Evolutionary conservation across 1,140 invertebrate species (phyloP).

Genomic region (Hypsibius dujardini): DNA sequence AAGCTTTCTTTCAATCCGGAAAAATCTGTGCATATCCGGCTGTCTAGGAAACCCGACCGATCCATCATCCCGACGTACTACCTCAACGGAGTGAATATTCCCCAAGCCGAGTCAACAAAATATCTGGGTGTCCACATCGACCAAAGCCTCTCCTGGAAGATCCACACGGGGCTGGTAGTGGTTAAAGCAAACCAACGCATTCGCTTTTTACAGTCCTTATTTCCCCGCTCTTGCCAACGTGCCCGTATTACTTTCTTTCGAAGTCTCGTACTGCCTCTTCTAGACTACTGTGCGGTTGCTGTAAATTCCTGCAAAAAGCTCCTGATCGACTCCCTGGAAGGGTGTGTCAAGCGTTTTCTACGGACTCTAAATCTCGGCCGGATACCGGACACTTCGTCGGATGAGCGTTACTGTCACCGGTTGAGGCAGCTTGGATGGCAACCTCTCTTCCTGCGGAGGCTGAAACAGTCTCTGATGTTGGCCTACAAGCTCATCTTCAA

Average conservation of each 20-base stretch:
- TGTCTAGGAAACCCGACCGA: no score
- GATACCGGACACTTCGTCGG: background rate
- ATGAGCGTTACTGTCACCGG: background rate
- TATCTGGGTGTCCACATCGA: conserved; percentile 9
- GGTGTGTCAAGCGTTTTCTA: background rate
- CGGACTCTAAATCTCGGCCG: background rate
- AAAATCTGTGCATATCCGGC: no score
- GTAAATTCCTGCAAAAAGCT: background rate
- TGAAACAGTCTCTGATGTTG: background rate
- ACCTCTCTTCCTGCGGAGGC: background rate
- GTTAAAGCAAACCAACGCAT: background rate
- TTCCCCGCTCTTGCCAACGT: background rate
- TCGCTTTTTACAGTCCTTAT: background rate
- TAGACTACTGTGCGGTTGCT: background rate
- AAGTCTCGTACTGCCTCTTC: background rate
- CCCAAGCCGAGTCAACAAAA: background rate
- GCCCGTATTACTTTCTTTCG: background rate
- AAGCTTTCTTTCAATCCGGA: no score
- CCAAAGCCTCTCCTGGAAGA: background rate
- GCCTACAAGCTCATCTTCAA: conserved; percentile 4
- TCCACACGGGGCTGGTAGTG: background rate
- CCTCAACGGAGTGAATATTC: no score
- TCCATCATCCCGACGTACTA: no score
- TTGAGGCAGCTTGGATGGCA: background rate
- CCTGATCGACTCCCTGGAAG: background rate